Conservation (phyloP, 30 jellyfish, hydroid and myxozoan species). For the Hydractinia symbiolongicarpus region DNA sequence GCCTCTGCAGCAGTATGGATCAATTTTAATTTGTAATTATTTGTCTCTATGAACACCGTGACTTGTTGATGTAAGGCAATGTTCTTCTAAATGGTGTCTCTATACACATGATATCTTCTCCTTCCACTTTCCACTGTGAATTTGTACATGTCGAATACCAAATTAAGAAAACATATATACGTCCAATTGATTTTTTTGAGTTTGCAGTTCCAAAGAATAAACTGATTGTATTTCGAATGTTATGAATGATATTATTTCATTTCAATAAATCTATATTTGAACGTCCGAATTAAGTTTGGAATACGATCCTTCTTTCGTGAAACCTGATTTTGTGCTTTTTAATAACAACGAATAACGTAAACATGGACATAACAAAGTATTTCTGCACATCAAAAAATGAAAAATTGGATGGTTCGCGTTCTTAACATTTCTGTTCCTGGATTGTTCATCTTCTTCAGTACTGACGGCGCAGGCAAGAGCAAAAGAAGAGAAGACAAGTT, state of each 20-base stretch:
- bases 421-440: slow-evolving; percentile 39
- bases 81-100: slow-evolving; percentile 25
- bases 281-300: no score
- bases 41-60: slow-evolving; percentile 21
- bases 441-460: slow-evolving; percentile 24
- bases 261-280: no score
- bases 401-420: slow-evolving; percentile 40
- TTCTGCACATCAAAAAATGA: slow-evolving; percentile 17
- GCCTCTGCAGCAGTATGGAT: slow-evolving; percentile 36
- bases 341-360: no score
- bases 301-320: no score
- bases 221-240: no score
- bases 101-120: slow-evolving; percentile 32
- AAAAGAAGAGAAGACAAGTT: slow-evolving; percentile 4
- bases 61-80: slow-evolving; percentile 30
- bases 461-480: slow-evolving; percentile 3
- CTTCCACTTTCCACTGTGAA: slow-evolving; percentile 44
- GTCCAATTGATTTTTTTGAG: no score
- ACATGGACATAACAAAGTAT: slow-evolving; percentile 25
- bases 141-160: slow-evolving; percentile 14
- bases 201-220: no score
- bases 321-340: no score
- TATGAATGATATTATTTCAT: no score
- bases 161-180: no score
- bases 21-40: slow-evolving; percentile 20